A percentile compares a stretch with the other conserved stretches of the same genome.
Conservation (phyloP, 2,797 vertebrate genomes). For the Holocentrus rufus region DNA sequence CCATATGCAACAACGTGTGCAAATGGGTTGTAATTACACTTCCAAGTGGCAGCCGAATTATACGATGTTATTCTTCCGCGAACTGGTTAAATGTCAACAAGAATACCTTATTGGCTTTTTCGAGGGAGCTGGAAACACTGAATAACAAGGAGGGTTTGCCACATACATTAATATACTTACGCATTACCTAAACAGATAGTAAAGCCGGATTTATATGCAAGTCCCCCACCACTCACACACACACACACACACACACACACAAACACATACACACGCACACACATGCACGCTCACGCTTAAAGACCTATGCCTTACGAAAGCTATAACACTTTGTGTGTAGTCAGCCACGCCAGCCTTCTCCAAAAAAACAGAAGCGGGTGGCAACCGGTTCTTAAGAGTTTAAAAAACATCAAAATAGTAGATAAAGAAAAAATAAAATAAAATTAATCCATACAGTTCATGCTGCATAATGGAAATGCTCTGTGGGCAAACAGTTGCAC, state of each 20-base stretch:
- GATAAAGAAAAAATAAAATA: no score
- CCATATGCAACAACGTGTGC: slow-evolving; percentile 24
- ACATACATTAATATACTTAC: slow-evolving; percentile 6
- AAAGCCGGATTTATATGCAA: neutral
- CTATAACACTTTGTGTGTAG: neutral
- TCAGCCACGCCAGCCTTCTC: no score
- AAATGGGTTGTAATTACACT: slow-evolving; percentile 63
- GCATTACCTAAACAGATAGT: slow-evolving; percentile 14
- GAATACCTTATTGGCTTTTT: slow-evolving; percentile 12
- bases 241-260: slow-evolving; percentile 1
- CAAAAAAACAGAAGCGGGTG: no score
- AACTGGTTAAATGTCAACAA: slow-evolving; percentile 10
- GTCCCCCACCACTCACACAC: neutral
- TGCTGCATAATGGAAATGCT: no score
- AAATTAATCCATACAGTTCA: no score
- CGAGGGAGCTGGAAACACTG: slow-evolving; percentile 21
- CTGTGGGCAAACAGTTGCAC: no score
- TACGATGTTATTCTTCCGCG: slow-evolving; percentile 11
- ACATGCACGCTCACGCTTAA: neutral
- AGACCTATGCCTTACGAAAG: neutral
- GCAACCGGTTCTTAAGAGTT: no score
- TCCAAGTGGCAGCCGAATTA: slow-evolving; percentile 63
- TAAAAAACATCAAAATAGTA: no score
- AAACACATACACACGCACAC: neutral
- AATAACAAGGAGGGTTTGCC: slow-evolving; percentile 17